A percentile compares a stretch with the other conserved stretches of the same genome.
phyloP scores from a whole-genome alignment of 2,113 vertebrate species.

The Carassius auratus region DNA sequence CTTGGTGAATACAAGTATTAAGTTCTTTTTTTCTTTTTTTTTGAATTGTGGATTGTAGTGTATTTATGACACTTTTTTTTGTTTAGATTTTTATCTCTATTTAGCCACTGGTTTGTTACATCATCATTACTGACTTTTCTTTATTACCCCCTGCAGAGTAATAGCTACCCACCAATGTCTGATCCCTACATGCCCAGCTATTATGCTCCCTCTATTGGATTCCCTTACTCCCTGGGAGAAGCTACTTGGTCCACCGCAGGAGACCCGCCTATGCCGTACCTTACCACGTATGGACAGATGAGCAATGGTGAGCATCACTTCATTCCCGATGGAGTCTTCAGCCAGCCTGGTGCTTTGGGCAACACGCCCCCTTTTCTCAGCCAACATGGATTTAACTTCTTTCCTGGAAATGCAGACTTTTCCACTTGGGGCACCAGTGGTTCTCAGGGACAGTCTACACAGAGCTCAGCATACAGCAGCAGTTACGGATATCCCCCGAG shows the following conservation, averaged over 20 bases:
- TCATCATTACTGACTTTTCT: slow-evolving; percentile 7
- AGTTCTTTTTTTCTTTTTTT: too few relatives aligned
- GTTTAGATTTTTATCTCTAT: slow-evolving; percentile 11
- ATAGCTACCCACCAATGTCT: slow-evolving; percentile 99
- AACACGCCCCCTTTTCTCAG: slow-evolving; percentile 98
- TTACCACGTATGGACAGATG: slow-evolving; percentile 99
- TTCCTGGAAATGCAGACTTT: slow-evolving; percentile 99
- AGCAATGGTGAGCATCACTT: slow-evolving; percentile 99
- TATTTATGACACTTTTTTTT: slow-evolving; percentile 67
- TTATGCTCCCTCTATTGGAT: slow-evolving; percentile 98
- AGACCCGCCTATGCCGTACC: slow-evolving; percentile 97
- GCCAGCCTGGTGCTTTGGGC: slow-evolving; percentile 95
- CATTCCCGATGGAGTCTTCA: slow-evolving; percentile 97
- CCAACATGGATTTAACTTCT: slow-evolving; percentile 99
- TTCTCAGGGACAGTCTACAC: slow-evolving; percentile 99
- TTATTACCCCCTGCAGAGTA: slow-evolving; percentile 81
- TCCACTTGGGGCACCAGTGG: slow-evolving; percentile 99
- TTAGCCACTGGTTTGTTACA: background rate
- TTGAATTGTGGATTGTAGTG: too few relatives aligned
- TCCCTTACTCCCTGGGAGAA: slow-evolving; percentile 98
- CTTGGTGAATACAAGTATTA: background rate
- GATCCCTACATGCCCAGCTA: slow-evolving; percentile 99
- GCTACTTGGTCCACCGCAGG: slow-evolving; percentile 98
- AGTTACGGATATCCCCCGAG: slow-evolving; percentile 98
- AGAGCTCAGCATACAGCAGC: slow-evolving; percentile 98